Percentiles rank a stretch among this genome's conserved stretches.
phyloP scores from a whole-genome alignment of 2,888 invertebrate genomes.

The Hirudinaria manillensis region DNA sequence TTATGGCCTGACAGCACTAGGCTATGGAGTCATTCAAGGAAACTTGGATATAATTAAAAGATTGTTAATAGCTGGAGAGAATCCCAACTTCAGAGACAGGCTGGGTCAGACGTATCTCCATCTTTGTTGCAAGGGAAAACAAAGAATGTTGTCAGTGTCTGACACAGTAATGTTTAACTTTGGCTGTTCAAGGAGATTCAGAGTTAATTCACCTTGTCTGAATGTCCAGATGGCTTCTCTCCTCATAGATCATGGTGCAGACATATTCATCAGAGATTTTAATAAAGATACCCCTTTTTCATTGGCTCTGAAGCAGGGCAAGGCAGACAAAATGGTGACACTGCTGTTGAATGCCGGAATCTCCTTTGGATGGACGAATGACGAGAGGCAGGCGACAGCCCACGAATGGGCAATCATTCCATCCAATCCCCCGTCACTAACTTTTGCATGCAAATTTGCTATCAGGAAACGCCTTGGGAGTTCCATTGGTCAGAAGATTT shows the following conservation, averaged over 20 bases:
- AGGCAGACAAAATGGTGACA: neutral
- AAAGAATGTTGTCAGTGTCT: neutral
- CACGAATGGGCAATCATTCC: neutral
- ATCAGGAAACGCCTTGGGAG: conserved; percentile 1
- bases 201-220: too few relatives aligned
- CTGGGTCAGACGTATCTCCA: neutral
- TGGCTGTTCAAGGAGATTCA: neutral
- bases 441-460: neutral
- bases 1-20: conserved; percentile 1
- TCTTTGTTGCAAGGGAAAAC: neutral
- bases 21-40: neutral
- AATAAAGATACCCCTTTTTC: neutral
- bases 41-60: neutral
- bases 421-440: neutral
- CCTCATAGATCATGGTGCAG: neutral
- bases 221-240: neutral
- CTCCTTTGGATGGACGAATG: neutral
- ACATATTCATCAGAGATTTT: neutral
- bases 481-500: neutral
- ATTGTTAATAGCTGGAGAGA: neutral
- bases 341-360: conserved; percentile 1
- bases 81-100: conserved; percentile 16
- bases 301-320: neutral
- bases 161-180: neutral
- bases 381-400: neutral